Conservation (phyloP, 2,888 invertebrate species). For the Matsumyia berberina region DNA sequence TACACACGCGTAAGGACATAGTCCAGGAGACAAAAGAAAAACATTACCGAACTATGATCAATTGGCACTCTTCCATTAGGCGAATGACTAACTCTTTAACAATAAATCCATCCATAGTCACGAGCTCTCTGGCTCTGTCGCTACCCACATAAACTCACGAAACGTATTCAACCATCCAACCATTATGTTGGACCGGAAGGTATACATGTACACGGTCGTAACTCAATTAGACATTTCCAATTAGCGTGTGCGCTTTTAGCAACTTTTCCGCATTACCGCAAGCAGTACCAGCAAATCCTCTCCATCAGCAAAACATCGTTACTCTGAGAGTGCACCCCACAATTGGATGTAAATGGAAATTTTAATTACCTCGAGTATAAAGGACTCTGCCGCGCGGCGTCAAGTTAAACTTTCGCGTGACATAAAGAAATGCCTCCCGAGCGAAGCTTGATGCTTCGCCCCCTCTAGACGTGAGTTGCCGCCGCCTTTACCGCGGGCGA, state of each 20-base stretch:
- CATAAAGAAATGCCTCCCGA: conserved; percentile 69
- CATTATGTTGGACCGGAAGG: conserved; percentile 52
- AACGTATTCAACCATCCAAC: background rate
- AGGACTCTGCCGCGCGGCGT: conserved; percentile 48
- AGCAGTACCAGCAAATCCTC: conserved; percentile 38
- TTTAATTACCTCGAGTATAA: conserved; percentile 69
- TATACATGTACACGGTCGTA: conserved; percentile 64
- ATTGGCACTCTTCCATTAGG: too few species aligned
- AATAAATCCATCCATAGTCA: background rate
- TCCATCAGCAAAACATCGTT: conserved; percentile 26
- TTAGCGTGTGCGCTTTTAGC: conserved; percentile 73
- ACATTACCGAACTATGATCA: too few species aligned
- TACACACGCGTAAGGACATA: too few species aligned
- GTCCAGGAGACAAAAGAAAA: too few species aligned
- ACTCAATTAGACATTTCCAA: conserved; percentile 76
- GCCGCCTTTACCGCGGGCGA: conserved; percentile 44
- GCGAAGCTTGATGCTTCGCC: conserved; percentile 4
- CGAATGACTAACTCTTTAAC: background rate
- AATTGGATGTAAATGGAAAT: conserved; percentile 73
- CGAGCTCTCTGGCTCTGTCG: too few species aligned
- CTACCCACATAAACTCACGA: background rate
- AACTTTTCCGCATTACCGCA: conserved; percentile 61
- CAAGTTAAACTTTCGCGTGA: conserved; percentile 71
- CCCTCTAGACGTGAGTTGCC: background rate
- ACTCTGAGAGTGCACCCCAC: conserved; percentile 46